Conservation (phyloP, 2,113 vertebrate genomes). For the Amphiprion ocellaris region DNA sequence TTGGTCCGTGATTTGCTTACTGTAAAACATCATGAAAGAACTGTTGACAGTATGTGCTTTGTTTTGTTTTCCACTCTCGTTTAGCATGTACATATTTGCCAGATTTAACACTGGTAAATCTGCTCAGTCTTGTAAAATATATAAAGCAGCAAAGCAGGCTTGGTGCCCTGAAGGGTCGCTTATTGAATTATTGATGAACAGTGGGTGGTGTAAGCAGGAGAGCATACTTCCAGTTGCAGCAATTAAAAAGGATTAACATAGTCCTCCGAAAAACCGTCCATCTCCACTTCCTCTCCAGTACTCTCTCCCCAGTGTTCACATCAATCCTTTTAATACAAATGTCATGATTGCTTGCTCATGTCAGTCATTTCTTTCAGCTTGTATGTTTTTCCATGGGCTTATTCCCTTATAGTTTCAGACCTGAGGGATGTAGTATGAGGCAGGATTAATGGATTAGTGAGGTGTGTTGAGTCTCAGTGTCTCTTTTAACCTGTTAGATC, state of each 20-base stretch:
- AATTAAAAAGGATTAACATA: constrained; percentile 64
- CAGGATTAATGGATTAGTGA: no score
- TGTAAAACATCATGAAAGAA: background rate
- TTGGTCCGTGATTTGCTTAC: background rate
- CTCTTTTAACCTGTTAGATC: no score
- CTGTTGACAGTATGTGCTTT: background rate
- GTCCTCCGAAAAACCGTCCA: constrained; percentile 47
- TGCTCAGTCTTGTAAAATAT: constrained; percentile 9
- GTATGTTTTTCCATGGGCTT: background rate
- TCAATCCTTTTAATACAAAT: constrained; percentile 30
- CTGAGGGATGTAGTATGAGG: no score
- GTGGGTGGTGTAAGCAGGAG: constrained; percentile 46
- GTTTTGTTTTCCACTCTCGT: background rate
- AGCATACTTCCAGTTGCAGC: constrained; percentile 60
- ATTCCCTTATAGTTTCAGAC: no score
- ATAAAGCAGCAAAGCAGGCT: constrained; percentile 8
- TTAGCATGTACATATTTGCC: background rate
- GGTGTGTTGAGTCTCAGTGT: no score
- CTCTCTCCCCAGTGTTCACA: constrained; percentile 10
- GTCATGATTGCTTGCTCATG: background rate
- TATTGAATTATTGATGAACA: constrained; percentile 60
- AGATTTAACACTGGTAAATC: constrained; percentile 14
- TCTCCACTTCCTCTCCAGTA: constrained; percentile 56
- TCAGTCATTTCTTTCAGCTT: background rate
- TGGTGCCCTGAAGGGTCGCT: constrained; percentile 6